Percentiles rank a stretch among this genome's conserved stretches.
Conservation (phyloP, 1,140 invertebrate species). For the Megathymus violae region DNA sequence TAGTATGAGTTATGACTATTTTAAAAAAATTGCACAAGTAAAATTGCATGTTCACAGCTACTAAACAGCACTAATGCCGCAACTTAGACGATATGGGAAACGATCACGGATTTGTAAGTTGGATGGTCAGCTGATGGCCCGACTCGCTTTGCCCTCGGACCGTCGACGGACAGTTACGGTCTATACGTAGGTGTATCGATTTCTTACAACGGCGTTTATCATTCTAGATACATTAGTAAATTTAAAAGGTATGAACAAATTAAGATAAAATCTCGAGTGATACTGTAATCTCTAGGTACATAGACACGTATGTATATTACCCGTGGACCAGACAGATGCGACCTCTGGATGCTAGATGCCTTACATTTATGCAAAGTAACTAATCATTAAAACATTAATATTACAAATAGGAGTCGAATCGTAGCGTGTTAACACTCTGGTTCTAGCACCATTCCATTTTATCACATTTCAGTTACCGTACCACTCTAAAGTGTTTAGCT, state of each 20-base stretch:
- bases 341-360: slow-evolving; percentile 81
- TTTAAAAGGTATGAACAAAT: slow-evolving; percentile 73
- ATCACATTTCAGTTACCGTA: slow-evolving; percentile 85
- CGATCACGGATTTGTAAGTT: slow-evolving; percentile 63
- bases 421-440: slow-evolving; percentile 82
- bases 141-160: slow-evolving; percentile 42
- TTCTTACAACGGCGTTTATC: slow-evolving; percentile 69
- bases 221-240: slow-evolving; percentile 75
- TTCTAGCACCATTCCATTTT: slow-evolving; percentile 85
- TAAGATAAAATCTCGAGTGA: slow-evolving; percentile 79
- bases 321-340: slow-evolving; percentile 72
- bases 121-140: slow-evolving; percentile 49
- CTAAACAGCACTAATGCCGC: slow-evolving; percentile 74
- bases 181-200: slow-evolving; percentile 68
- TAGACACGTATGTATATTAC: slow-evolving; percentile 57
- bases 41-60: slow-evolving; percentile 82
- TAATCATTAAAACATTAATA: slow-evolving; percentile 81
- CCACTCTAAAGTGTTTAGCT: slow-evolving; percentile 84
- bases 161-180: no score
- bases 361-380: slow-evolving; percentile 79
- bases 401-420: slow-evolving; percentile 82
- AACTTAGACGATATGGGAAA: slow-evolving; percentile 63
- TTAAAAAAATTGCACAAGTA: slow-evolving; percentile 81
- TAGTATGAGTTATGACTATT: slow-evolving; percentile 83
- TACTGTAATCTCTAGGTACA: slow-evolving; percentile 80